phyloP scores from a whole-genome alignment of 2,888 invertebrate genomes.

The Dryococelus australis region DNA sequence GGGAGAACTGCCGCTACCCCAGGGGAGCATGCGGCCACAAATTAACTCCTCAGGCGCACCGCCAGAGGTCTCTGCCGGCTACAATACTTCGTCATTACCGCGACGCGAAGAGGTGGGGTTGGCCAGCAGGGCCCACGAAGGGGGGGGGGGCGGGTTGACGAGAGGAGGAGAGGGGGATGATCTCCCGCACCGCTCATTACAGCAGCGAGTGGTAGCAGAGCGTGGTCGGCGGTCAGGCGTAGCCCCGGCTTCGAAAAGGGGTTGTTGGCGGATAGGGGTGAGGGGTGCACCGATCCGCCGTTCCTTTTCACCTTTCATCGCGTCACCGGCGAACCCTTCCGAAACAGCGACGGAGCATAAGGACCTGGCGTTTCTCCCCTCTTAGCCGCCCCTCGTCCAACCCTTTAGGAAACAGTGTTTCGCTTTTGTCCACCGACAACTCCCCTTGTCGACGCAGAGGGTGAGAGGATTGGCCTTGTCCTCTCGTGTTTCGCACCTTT shows the following conservation, averaged over 20 bases:
- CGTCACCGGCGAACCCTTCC: background rate
- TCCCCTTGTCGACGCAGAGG: background rate
- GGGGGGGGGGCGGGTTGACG: background rate
- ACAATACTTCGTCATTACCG: slow-evolving; percentile 3
- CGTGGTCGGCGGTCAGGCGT: background rate
- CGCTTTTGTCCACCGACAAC: background rate
- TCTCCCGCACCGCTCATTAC: background rate
- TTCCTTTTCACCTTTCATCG: background rate
- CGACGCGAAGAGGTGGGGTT: background rate
- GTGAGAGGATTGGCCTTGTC: background rate
- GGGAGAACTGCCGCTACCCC: background rate
- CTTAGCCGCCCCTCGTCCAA: no score
- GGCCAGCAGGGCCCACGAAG: background rate
- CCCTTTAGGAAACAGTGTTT: background rate
- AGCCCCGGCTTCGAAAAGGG: background rate
- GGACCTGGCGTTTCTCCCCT: background rate
- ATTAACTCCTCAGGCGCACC: slow-evolving; percentile 40
- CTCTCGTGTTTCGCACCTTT: slow-evolving; percentile 10
- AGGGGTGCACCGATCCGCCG: background rate
- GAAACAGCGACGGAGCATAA: background rate
- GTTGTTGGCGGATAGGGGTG: no score
- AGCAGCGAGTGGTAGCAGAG: background rate
- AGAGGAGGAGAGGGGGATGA: background rate
- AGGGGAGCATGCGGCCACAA: slow-evolving; percentile 36
- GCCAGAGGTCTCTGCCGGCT: slow-evolving; percentile 30